Conservation (phyloP, 2,888 invertebrate species). For the Cybosia mesomella region DNA sequence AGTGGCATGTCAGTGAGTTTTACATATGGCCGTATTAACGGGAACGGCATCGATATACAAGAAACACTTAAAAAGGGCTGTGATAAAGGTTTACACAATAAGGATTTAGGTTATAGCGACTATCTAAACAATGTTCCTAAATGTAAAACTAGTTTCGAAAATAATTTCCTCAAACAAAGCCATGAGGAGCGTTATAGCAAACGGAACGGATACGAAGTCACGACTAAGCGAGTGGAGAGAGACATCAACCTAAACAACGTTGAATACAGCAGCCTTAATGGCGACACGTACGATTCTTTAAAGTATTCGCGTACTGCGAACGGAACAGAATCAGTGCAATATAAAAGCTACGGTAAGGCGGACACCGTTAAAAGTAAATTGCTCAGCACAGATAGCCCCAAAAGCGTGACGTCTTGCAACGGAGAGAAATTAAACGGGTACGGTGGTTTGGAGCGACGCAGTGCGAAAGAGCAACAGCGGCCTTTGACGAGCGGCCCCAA, state of each 20-base stretch:
- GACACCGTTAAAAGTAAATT: conserved; percentile 85
- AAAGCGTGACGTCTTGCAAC: conserved; percentile 83
- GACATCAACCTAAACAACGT: conserved; percentile 80
- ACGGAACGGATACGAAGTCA: conserved; percentile 79
- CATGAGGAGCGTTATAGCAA: conserved; percentile 80
- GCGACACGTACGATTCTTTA: conserved; percentile 82
- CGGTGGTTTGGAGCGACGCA: conserved; percentile 72
- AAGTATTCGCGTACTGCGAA: conserved; percentile 85
- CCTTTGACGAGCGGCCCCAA: conserved; percentile 79
- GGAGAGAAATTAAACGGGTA: conserved; percentile 81
- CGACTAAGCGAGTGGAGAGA: conserved; percentile 78
- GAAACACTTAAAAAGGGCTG: conserved; percentile 85
- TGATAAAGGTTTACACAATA: conserved; percentile 85
- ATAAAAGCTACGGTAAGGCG: conserved; percentile 82
- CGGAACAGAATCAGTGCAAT: conserved; percentile 84
- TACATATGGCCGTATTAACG: conserved; percentile 73
- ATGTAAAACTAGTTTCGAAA: conserved; percentile 85
- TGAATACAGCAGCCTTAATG: conserved; percentile 81
- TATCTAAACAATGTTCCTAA: conserved; percentile 86
- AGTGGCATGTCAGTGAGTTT: conserved; percentile 74
- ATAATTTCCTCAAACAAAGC: conserved; percentile 82
- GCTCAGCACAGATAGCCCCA: conserved; percentile 82
- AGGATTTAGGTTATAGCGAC: conserved; percentile 81
- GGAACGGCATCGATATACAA: conserved; percentile 80
- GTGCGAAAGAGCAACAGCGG: conserved; percentile 72